phyloP scores from a whole-genome alignment of 2,888 invertebrate species.

The Byasa hedistus region DNA sequence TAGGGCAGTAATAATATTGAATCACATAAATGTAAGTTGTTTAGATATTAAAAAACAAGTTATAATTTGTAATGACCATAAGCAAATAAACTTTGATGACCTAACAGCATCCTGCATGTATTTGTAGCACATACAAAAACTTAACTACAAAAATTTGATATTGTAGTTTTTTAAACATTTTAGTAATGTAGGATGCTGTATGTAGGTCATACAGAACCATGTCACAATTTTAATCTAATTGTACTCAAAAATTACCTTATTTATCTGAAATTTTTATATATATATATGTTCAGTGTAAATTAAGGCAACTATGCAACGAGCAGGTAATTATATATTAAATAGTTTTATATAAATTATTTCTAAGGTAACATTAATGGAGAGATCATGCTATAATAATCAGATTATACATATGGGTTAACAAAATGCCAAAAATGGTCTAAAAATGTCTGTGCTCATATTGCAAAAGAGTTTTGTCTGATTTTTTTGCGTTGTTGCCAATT shows the following conservation, averaged over 20 bases:
- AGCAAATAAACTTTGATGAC: background rate
- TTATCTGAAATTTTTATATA: slow-evolving; percentile 17
- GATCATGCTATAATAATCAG: slow-evolving; percentile 31
- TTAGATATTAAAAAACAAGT: slow-evolving; percentile 6
- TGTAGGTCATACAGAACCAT: background rate
- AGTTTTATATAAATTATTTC: slow-evolving; percentile 27
- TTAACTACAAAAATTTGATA: background rate
- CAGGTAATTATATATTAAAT: slow-evolving; percentile 24
- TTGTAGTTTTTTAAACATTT: no score
- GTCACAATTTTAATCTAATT: slow-evolving; percentile 3
- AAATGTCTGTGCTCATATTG: slow-evolving; percentile 20
- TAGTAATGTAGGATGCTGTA: background rate
- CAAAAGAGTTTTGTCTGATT: slow-evolving; percentile 5
- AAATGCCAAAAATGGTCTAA: slow-evolving; percentile 14
- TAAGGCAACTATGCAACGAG: slow-evolving; percentile 21
- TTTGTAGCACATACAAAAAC: background rate
- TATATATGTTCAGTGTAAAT: slow-evolving; percentile 11
- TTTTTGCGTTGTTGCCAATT: slow-evolving; percentile 11
- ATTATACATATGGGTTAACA: slow-evolving; percentile 20
- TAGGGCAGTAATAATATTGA: slow-evolving; percentile 12
- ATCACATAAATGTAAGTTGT: slow-evolving; percentile 17
- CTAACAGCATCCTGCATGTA: background rate
- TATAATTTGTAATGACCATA: background rate
- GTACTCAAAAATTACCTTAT: slow-evolving; percentile 4
- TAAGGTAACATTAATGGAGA: slow-evolving; percentile 28